Base-by-base conservation (phyloP, 2,888 invertebrate genomes). In the Thymelicus sylvestris region DNA sequence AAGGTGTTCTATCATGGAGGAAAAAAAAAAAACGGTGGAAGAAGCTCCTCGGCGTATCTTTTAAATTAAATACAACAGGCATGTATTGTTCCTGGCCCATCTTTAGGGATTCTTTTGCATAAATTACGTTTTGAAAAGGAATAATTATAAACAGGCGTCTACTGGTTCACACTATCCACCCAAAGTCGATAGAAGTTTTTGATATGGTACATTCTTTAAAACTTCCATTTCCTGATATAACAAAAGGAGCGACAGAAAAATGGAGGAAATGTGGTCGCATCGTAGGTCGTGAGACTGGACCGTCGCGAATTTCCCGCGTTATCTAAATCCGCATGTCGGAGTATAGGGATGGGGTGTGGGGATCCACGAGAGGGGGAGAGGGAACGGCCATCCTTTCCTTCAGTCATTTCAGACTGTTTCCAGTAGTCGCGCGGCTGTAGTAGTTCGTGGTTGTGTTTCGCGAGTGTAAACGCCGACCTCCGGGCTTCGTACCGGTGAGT, bases 261-360 rank as follows among this genome's bases (percentile, higher is more conserved):
- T 19, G 24, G 24, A 2, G 19, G 2, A 19, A 19, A 19, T n/a
- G n/a, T 48, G 62, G 39, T 57, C 47, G 66, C 15, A 48, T 67
- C 67, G 67, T 50, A n/a, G 41, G 38, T 39, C 69, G 69, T 47
- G 62, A 57, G 47, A 5, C 10, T 31, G 48, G 12, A 39, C 12
- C n/a, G 15, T 41, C 10, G 60, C 60, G 64, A 67, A 64, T 59
- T 59, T 69, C 64, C 59, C 68, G 69, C 69, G 64, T 64, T 69
- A 69, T 69, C 69, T 69, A 69, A 69, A 69, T 69, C 69, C 69
- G 60, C 64, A 48, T 48, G 68, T 63, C 57, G 55, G 67, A 62
- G 15, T 57, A 38, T 31, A 66, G 67, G 68, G 68, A 55, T 47
- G 60, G 61, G 62, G 63, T 41, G 66, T 44, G 67, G n/a, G 60